phyloP scores from a whole-genome alignment of 1,140 invertebrate genomes.

The Bursaphelenchus mucronatus region DNA sequence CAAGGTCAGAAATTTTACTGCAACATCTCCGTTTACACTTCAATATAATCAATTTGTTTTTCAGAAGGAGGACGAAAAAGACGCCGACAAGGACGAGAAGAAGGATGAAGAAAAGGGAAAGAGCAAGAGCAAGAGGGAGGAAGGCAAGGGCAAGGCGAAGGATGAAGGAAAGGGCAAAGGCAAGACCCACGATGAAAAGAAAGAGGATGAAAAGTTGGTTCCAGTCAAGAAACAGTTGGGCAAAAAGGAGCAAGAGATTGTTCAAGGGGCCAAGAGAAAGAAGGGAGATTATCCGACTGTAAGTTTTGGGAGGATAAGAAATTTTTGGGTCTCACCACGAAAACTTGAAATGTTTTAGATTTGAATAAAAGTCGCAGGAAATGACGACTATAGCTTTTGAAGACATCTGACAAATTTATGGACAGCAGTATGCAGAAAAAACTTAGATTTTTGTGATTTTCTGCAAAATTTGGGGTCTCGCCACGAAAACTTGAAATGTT shows the following conservation, averaged over 20 bases:
- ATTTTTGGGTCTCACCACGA: too few species aligned
- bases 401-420: too few species aligned
- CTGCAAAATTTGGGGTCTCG: too few species aligned
- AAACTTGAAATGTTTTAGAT: background rate
- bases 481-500: too few species aligned
- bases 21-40: background rate
- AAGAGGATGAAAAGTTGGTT: background rate
- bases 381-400: too few species aligned
- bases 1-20: background rate
- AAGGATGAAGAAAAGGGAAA: conserved; percentile 1
- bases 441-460: too few species aligned
- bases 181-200: background rate
- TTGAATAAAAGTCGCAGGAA: background rate
- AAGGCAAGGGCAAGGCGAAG: background rate
- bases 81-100: background rate
- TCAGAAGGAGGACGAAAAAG: conserved; percentile 5
- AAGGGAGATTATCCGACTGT: conserved; percentile 12
- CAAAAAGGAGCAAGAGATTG: background rate
- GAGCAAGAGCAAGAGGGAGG: background rate
- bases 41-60: background rate
- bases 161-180: background rate
- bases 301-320: background rate
- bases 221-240: background rate
- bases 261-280: background rate
- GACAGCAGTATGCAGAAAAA: too few species aligned